These are phyloP conservation scores for Pangasius mekongensis DNA, from an alignment of 2,797 vertebrate genomes.

Conservation along the genomic window DNA sequence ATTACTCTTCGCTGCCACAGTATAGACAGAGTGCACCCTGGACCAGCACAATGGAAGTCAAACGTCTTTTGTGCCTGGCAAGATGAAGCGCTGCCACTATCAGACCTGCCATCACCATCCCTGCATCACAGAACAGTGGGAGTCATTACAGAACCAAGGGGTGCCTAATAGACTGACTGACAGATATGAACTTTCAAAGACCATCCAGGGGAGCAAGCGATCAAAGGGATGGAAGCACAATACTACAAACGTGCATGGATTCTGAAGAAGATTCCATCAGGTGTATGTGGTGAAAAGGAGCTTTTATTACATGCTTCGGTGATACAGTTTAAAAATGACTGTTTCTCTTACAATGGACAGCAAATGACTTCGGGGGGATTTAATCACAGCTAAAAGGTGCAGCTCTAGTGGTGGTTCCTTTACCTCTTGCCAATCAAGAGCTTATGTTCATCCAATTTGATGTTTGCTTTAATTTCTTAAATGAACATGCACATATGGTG, in stretches of 20 bases:
- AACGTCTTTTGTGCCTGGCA: conserved; percentile 68
- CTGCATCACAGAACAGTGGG: conserved; percentile 71
- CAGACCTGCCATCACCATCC: conserved; percentile 74
- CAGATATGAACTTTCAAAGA: conserved; percentile 67
- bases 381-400: conserved; percentile 20
- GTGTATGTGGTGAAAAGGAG: conserved; percentile 41
- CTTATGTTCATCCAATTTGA: conserved; percentile 24
- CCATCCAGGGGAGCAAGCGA: conserved; percentile 40
- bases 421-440: conserved; percentile 19
- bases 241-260: conserved; percentile 33
- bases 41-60: conserved; percentile 74
- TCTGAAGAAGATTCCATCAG: conserved; percentile 34
- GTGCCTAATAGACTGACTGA: conserved; percentile 76
- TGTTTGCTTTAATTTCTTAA: conserved; percentile 39
- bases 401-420: conserved; percentile 8
- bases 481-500: conserved; percentile 34
- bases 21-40: conserved; percentile 59
- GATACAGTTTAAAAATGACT: conserved; percentile 18
- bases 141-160: conserved; percentile 71
- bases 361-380: conserved; percentile 26
- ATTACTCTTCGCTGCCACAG: conserved; percentile 70
- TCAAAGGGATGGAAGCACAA: conserved; percentile 54
- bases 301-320: conserved; percentile 32
- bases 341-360: not conserved
- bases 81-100: conserved; percentile 71